Evolutionary conservation across 2,113 vertebrate genomes (phyloP).

Genomic region (Percopsis transmontana): DNA sequence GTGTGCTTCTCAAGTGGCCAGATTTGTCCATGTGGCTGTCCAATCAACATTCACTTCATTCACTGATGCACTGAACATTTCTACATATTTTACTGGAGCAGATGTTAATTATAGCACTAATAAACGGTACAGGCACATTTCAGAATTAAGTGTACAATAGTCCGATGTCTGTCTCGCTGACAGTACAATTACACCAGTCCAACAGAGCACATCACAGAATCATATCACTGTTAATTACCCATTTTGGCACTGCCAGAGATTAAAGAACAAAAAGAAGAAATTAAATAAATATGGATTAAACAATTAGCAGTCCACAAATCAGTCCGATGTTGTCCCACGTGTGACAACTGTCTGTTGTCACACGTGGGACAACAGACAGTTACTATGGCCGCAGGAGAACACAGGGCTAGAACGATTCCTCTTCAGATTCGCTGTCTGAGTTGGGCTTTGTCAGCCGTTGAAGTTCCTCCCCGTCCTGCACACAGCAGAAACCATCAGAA

Average conservation of each 20-base stretch:
- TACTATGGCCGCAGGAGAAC: background rate
- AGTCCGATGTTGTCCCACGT: too few species aligned
- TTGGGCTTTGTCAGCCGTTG: conserved; percentile 86
- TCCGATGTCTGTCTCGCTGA: background rate
- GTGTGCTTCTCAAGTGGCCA: too few species aligned
- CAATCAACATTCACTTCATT: too few species aligned
- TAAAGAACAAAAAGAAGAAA: background rate
- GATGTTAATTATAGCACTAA: conserved; percentile 22
- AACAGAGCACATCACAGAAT: background rate
- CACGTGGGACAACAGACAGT: background rate
- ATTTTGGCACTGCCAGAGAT: background rate
- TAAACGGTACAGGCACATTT: conserved; percentile 41
- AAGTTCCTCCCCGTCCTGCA: conserved; percentile 98
- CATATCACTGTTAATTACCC: background rate
- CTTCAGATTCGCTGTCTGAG: conserved; percentile 90
- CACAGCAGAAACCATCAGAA: conserved; percentile 35
- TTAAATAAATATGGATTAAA: too few species aligned
- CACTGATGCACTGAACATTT: background rate
- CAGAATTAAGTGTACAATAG: conserved; percentile 33
- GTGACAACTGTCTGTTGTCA: too few species aligned
- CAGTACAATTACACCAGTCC: background rate
- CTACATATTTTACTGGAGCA: background rate
- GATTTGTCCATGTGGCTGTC: too few species aligned
- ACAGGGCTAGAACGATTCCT: conserved; percentile 79
- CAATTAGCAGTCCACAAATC: background rate